A percentile compares a stretch with the other conserved stretches of the same genome.
These are phyloP conservation scores for Bellardia pandia DNA, from an alignment of 2,888 invertebrate genomes.

Conservation along the genomic window DNA sequence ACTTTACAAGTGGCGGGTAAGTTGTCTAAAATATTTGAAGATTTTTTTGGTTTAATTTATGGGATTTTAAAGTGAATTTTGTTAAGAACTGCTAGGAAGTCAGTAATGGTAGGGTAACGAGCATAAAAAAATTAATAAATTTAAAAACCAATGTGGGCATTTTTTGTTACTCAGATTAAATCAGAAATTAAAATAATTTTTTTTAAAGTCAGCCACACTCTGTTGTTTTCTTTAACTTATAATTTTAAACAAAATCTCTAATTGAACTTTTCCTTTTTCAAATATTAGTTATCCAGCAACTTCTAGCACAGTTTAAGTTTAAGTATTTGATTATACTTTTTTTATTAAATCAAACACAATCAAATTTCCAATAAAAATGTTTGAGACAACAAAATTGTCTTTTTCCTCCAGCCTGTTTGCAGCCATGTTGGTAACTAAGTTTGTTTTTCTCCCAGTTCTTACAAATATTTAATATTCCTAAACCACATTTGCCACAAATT, in stretches of 20 bases:
- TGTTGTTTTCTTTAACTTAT: too few species aligned
- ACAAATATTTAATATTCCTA: slow-evolving; percentile 61
- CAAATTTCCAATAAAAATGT: slow-evolving; percentile 55
- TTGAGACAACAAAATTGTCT: slow-evolving; percentile 48
- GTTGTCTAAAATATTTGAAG: slow-evolving; percentile 75
- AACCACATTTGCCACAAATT: slow-evolving; percentile 63
- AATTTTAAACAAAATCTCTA: too few species aligned
- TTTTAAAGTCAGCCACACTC: too few species aligned
- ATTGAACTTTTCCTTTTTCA: too few species aligned
- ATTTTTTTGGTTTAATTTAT: neutral
- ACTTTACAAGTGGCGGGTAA: slow-evolving; percentile 94
- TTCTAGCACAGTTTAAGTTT: too few species aligned
- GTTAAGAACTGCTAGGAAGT: too few species aligned
- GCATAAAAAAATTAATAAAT: neutral
- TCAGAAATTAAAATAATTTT: too few species aligned
- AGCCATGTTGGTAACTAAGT: slow-evolving; percentile 2
- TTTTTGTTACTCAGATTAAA: too few species aligned
- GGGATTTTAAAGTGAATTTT: neutral
- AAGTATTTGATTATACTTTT: neutral
- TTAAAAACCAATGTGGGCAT: too few species aligned
- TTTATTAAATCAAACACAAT: slow-evolving; percentile 51
- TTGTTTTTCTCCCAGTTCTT: slow-evolving; percentile 33
- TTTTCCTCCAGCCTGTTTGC: slow-evolving; percentile 11
- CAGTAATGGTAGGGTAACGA: neutral
- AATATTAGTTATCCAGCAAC: too few species aligned